phyloP scores from a whole-genome alignment of 2,797 vertebrate genomes.

The Danionella dracula region DNA sequence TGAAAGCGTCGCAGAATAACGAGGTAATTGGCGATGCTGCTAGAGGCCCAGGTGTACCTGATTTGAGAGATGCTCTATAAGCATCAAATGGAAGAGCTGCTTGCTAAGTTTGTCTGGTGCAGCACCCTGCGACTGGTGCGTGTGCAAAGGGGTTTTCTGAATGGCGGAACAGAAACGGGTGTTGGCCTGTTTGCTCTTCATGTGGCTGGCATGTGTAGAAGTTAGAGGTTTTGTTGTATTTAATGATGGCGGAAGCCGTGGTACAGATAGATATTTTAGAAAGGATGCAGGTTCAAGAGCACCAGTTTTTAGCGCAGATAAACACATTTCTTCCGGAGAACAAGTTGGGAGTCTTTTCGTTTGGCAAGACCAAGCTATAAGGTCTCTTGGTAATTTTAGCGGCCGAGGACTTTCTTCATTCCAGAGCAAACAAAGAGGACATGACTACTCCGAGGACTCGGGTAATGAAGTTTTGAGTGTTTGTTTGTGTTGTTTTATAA shows the following conservation, averaged over 20 bases:
- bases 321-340: neutral
- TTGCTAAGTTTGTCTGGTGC: too few relatives aligned
- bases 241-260: slow-evolving; percentile 1
- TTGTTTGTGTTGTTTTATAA: too few relatives aligned
- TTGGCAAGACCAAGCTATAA: slow-evolving; percentile 13
- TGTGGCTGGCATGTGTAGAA: slow-evolving; percentile 38
- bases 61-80: too few relatives aligned
- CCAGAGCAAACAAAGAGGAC: neutral
- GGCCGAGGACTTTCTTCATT: neutral
- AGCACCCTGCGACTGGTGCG: too few relatives aligned
- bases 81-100: too few relatives aligned
- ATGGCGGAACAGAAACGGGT: slow-evolving; percentile 49
- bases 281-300: neutral
- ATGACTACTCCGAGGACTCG: neutral
- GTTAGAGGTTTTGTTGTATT: slow-evolving; percentile 27
- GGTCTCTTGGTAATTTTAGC: neutral
- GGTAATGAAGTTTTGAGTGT: neutral
- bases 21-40: too few relatives aligned
- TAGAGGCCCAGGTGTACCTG: too few relatives aligned
- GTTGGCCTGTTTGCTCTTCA: slow-evolving; percentile 44
- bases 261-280: neutral
- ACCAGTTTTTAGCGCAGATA: neutral
- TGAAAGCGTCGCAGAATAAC: too few relatives aligned
- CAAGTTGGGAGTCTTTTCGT: slow-evolving; percentile 55
- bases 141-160: too few relatives aligned